Evolutionary conservation across 1,140 invertebrate species (phyloP), one percentile per base, ranked within the genome.

Genomic region (Caenorhabditis latens): DNA sequence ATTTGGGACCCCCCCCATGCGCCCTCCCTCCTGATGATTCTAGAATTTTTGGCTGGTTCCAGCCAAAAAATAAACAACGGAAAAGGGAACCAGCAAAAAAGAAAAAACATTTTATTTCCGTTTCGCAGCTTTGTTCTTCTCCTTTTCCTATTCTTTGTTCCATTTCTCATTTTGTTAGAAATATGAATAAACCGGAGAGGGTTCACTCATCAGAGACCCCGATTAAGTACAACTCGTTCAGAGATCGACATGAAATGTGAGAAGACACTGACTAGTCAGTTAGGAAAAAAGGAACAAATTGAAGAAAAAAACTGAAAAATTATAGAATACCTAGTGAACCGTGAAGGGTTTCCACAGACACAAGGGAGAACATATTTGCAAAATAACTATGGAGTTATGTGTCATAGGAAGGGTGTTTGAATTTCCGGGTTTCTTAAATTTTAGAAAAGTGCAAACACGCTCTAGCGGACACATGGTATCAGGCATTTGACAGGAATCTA

Each of bases 271-370:
- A 4, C 9, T 11, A 50, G 57, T 61, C 3, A 61, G 19, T n/a
- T 8, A 8, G 57, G 8, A 58, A n/a, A 58, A 58, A 58, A n/a
- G n/a, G n/a, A 16, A 61, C 14, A 61, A 61, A 61, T 9, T 24
- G 9, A 53, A 53, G 8, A 8, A 7, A 7, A n/a, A 14, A 5
- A 21, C n/a, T n/a, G 14, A n/a, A 61, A 61, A 21, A 61, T 61
- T 61, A n/a, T n/a, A n/a, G 19, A 61, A 61, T 61, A 61, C n/a
- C 16, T n/a, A 61, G 57, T 61, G 19, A 61, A 61, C 57, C 21
- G 57, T 61, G n/a, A 61, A 61, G 19, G 4, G 19, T n/a, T 8
- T 21, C 8, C 1, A 32, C 32, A 32, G 32, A 53, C n/a, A n/a
- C n/a, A n/a, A n/a, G n/a, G n/a, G 50, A 9, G 16, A 16, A 14